A percentile compares a stretch with the other conserved stretches of the same genome.
Evolutionary conservation across 2,888 invertebrate species (phyloP).

Genomic region (Tyria jacobaeae): DNA sequence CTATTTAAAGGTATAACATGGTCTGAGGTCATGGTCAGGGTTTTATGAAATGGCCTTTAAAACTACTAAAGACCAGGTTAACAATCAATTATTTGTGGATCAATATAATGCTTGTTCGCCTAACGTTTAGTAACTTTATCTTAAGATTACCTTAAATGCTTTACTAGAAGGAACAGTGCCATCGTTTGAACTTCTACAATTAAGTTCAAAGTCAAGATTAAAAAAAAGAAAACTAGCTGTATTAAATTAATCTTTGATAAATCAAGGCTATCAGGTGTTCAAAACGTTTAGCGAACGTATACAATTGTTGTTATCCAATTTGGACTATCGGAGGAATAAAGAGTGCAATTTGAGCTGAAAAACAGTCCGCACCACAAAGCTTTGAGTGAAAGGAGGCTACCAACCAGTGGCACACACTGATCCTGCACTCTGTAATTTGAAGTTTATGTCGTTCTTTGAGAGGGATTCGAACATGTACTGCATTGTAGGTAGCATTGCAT

Average conservation of each 20-base stretch:
- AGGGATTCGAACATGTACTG: constrained; percentile 14
- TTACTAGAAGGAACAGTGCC: no score
- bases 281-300: constrained; percentile 38
- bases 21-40: no score
- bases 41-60: no score
- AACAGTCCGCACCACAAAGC: constrained; percentile 70
- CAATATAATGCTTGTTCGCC: no score
- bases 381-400: constrained; percentile 66
- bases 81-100: no score
- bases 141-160: no score
- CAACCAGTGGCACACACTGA: constrained; percentile 56
- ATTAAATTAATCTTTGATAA: constrained; percentile 41
- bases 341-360: constrained; percentile 69
- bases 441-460: constrained; percentile 61
- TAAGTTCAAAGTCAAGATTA: constrained; percentile 30
- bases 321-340: constrained; percentile 62
- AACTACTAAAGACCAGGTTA: no score
- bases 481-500: not conserved
- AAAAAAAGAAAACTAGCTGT: constrained; percentile 31
- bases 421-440: constrained; percentile 72
- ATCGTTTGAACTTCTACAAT: constrained; percentile 40
- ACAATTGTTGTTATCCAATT: constrained; percentile 59
- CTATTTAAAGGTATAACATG: no score
- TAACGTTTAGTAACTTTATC: no score
- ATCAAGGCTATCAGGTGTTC: constrained; percentile 26